Evolutionary conservation across 2,797 vertebrate species (phyloP).

Genomic region (Steatocranus sp.): DNA sequence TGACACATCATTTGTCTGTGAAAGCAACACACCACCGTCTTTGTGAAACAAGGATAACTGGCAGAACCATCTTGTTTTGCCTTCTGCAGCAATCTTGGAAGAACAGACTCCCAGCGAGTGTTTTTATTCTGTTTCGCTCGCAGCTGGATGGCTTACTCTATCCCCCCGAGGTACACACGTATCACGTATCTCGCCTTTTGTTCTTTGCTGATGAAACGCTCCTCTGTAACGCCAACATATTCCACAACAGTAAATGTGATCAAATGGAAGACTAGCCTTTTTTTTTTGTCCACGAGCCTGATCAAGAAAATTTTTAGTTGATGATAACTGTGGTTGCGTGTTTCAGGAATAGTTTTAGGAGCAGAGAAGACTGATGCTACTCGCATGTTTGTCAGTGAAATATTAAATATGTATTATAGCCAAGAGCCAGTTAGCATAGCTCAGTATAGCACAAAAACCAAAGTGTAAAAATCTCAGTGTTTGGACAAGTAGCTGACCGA

Average conservation of each 20-base stretch:
- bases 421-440: neutral
- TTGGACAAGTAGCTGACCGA: neutral
- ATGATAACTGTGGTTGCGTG: neutral
- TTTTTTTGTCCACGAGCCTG: neutral
- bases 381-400: neutral
- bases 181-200: conserved; percentile 7
- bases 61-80: conserved; percentile 2
- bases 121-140: neutral
- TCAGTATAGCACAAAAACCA: neutral
- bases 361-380: neutral
- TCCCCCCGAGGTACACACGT: neutral
- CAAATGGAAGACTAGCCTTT: neutral
- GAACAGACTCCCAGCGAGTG: neutral
- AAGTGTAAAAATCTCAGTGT: neutral
- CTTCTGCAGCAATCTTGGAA: neutral
- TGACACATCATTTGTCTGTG: conserved; percentile 33
- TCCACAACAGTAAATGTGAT: neutral
- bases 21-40: neutral
- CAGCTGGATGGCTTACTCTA: conserved; percentile 21
- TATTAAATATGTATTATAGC: neutral
- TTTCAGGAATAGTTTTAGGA: neutral
- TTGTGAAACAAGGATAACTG: conserved; percentile 18
- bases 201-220: neutral
- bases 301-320: neutral
- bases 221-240: neutral